phyloP scores from a whole-genome alignment of 2,113 vertebrate genomes.

The Drymodes brunneopygia region DNA sequence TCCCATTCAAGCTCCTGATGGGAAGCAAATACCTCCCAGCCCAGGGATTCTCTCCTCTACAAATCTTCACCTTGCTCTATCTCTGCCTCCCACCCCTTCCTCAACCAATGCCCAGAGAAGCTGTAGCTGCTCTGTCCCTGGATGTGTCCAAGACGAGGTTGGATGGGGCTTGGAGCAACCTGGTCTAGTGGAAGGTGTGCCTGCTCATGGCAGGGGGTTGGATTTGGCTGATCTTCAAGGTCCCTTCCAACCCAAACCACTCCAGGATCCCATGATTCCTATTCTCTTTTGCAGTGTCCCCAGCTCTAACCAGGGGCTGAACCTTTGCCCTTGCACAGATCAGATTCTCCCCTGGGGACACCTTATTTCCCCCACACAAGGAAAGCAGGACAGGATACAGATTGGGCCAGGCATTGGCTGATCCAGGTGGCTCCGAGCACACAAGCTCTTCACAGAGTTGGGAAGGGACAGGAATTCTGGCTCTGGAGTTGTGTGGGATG shows the following conservation, averaged over 20 bases:
- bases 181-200: not conserved
- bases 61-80: not conserved
- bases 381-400: not conserved
- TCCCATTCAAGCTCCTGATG: not conserved
- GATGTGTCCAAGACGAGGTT: not conserved
- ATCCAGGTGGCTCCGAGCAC: no score
- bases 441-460: not conserved
- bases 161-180: not conserved
- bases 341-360: not conserved
- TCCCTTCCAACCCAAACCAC: not conserved
- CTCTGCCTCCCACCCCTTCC: not conserved
- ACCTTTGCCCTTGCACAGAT: not conserved
- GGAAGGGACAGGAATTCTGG: not conserved
- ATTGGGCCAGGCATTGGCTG: accelerated
- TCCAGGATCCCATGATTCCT: not conserved
- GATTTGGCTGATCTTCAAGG: not conserved
- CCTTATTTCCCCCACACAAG: accelerated
- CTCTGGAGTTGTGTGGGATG: not conserved
- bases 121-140: not conserved
- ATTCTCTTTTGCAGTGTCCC: not conserved
- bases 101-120: not conserved
- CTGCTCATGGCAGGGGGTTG: not conserved
- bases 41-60: accelerated
- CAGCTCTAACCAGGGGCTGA: not conserved
- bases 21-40: not conserved